Evolutionary conservation across 2,888 invertebrate genomes (phyloP).

Genomic region (Sesia apiformis): DNA sequence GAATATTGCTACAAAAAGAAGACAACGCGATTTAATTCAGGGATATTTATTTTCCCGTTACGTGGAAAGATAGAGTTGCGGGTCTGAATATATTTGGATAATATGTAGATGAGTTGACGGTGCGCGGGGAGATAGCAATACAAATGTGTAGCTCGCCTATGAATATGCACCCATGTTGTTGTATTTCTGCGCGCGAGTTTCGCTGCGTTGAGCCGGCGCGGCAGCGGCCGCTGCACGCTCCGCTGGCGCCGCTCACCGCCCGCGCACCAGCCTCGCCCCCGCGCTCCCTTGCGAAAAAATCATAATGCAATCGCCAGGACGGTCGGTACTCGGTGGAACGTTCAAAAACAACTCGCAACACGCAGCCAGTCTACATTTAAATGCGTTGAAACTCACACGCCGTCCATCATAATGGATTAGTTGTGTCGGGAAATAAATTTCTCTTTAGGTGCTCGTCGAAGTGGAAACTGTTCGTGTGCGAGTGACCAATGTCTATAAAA

Average conservation of each 20-base stretch:
- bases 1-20: neutral
- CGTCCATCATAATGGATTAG: conserved; percentile 67
- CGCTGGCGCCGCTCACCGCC: conserved; percentile 46
- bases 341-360: conserved; percentile 57
- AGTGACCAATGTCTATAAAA: conserved; percentile 25
- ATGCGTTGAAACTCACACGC: conserved; percentile 72
- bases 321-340: conserved; percentile 62
- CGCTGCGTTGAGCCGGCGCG: conserved; percentile 42
- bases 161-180: conserved; percentile 29
- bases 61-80: conserved; percentile 16
- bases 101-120: conserved; percentile 16
- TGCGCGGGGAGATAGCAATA: conserved; percentile 20
- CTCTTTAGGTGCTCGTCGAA: conserved; percentile 49
- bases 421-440: conserved; percentile 63
- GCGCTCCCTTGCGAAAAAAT: conserved; percentile 72
- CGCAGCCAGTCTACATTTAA: conserved; percentile 70
- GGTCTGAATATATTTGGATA: conserved; percentile 19
- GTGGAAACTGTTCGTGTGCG: conserved; percentile 40
- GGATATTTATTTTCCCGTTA: conserved; percentile 7
- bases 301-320: conserved; percentile 73
- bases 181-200: conserved; percentile 39
- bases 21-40: neutral
- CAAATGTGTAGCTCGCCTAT: conserved; percentile 22
- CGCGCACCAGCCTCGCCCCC: conserved; percentile 38
- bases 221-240: conserved; percentile 63